A percentile compares a stretch with the other conserved stretches of the same genome.
Conservation (phyloP, 2,888 invertebrate species). For the Eupithecia dodoneata region DNA sequence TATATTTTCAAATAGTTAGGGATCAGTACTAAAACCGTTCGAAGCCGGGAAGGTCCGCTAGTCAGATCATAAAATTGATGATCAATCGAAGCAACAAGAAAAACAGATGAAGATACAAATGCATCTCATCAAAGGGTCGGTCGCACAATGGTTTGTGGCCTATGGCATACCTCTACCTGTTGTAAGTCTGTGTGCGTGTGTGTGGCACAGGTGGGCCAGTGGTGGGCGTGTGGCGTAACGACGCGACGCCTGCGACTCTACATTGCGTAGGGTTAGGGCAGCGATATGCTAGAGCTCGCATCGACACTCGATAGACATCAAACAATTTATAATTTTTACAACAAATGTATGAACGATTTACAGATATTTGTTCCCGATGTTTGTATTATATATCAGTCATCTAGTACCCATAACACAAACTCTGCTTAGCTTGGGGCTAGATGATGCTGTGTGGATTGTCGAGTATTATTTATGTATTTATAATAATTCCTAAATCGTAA, state of each 20-base stretch:
- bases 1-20: too few relatives aligned
- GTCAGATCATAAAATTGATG: not conserved
- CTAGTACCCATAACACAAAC: too few relatives aligned
- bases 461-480: too few relatives aligned
- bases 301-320: not conserved
- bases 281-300: conserved; percentile 59
- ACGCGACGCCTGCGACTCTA: conserved; percentile 59
- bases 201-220: conserved; percentile 47
- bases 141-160: conserved; percentile 14
- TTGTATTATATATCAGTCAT: too few relatives aligned
- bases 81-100: not conserved
- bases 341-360: too few relatives aligned
- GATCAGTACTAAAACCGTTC: too few relatives aligned
- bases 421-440: too few relatives aligned
- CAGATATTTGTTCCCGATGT: too few relatives aligned
- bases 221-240: conserved; percentile 78
- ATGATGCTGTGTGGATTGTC: too few relatives aligned
- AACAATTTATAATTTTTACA: too few relatives aligned
- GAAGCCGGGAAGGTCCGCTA: too few relatives aligned
- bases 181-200: conserved; percentile 48
- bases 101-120: not conserved
- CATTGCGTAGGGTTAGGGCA: conserved; percentile 63
- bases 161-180: conserved; percentile 64
- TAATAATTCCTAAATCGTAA: not conserved
- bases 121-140: conserved; percentile 11